These are phyloP conservation scores for Orthosia incerta DNA, from an alignment of 2,888 invertebrate genomes.

Conservation along the genomic window DNA sequence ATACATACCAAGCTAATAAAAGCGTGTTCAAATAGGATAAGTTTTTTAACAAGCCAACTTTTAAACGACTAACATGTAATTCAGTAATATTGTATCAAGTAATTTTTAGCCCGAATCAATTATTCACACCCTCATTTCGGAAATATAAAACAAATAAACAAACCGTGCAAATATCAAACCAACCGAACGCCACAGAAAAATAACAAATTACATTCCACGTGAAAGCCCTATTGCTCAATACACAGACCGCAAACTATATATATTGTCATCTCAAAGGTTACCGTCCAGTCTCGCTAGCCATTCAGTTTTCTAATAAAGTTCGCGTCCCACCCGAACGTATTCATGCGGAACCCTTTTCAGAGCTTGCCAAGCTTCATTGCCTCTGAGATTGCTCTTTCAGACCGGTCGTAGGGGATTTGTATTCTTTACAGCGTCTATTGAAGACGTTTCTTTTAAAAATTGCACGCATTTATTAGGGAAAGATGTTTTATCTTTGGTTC, in stretches of 20 bases:
- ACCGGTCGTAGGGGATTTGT: constrained; percentile 47
- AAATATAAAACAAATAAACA: too few species aligned
- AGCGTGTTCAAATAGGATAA: too few species aligned
- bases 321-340: constrained; percentile 41
- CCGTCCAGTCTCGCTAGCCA: constrained; percentile 16
- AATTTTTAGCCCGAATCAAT: too few species aligned
- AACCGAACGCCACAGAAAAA: not conserved
- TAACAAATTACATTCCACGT: not conserved
- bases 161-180: not conserved
- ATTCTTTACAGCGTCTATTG: constrained; percentile 40
- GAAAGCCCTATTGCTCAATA: not conserved
- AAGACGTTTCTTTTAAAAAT: constrained; percentile 26
- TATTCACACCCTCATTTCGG: too few species aligned
- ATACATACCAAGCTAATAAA: too few species aligned
- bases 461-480: constrained; percentile 11
- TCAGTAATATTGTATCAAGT: too few species aligned
- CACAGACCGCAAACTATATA: not conserved
- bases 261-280: constrained; percentile 27
- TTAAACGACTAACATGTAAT: too few species aligned
- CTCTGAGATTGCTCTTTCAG: constrained; percentile 58
- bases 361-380: constrained; percentile 52
- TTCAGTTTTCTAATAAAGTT: constrained; percentile 51
- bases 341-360: constrained; percentile 59
- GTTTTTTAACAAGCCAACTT: too few species aligned
- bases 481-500: not conserved